These are phyloP conservation scores for Campoplex nolae DNA, from an alignment of 2,888 invertebrate genomes.

Conservation along the genomic window DNA sequence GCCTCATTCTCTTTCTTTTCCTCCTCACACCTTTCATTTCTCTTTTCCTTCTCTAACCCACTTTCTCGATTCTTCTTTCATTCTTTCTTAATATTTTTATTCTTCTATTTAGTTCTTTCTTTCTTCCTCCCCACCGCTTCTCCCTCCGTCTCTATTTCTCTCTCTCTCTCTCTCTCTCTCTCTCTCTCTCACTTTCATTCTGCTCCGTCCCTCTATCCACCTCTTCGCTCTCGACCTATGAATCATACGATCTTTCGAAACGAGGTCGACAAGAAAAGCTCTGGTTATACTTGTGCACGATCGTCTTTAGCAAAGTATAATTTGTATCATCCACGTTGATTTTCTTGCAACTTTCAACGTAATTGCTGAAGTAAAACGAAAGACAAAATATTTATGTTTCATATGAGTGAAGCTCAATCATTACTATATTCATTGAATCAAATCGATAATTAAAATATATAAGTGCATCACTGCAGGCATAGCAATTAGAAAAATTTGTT, in stretches of 20 bases:
- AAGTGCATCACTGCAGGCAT: not conserved
- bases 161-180: not conserved
- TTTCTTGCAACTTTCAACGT: constrained; percentile 6
- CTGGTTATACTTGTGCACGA: constrained; percentile 37
- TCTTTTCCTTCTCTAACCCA: not conserved
- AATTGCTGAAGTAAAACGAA: not conserved
- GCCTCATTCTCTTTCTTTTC: not conserved
- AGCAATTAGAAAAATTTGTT: not conserved
- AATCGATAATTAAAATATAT: not conserved
- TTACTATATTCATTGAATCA: not conserved
- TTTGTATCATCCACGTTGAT: constrained; percentile 38
- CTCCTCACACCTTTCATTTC: not conserved
- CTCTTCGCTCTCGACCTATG: constrained; percentile 45
- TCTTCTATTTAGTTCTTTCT: constrained; percentile 17
- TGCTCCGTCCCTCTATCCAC: not conserved
- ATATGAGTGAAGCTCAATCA: not conserved
- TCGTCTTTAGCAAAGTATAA: constrained; percentile 41
- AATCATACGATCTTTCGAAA: constrained; percentile 58
- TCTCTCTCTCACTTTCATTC: not conserved
- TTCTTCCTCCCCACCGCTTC: not conserved
- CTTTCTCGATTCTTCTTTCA: constrained; percentile 20
- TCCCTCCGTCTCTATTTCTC: not conserved
- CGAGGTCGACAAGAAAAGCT: constrained; percentile 55
- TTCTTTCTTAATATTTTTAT: constrained; percentile 3
- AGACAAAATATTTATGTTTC: not conserved